Evolutionary conservation across 2,797 vertebrate species (phyloP).

Genomic region (Macropodus opercularis): DNA sequence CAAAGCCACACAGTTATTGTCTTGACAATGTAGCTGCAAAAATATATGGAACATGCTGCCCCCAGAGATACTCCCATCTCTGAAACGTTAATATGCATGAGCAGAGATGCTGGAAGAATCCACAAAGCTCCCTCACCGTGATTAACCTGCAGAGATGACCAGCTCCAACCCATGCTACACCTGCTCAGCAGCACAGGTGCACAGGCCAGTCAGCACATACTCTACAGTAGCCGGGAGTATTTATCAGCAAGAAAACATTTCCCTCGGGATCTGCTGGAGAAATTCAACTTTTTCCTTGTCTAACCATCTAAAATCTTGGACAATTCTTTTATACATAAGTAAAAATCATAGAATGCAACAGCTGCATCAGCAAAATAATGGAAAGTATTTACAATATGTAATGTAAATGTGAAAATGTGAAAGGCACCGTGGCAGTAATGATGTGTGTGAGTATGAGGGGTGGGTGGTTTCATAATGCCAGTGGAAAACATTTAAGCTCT

Average conservation of each 20-base stretch:
- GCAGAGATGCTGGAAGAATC: too few species aligned
- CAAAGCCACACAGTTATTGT: not conserved
- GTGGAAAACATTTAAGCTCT: conserved; percentile 66
- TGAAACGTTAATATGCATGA: not conserved
- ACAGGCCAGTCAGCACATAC: not conserved
- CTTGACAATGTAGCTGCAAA: not conserved
- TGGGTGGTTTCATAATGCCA: conserved; percentile 60
- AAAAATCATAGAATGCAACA: not conserved
- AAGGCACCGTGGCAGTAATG: conserved; percentile 1
- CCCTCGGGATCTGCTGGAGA: not conserved
- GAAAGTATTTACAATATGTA: not conserved
- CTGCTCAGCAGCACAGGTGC: not conserved
- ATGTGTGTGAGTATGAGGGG: conserved; percentile 13
- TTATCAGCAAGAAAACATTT: not conserved
- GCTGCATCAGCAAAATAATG: not conserved
- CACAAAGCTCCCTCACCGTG: not conserved
- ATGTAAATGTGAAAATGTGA: conserved; percentile 2
- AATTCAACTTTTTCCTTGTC: too few species aligned
- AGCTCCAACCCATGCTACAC: too few species aligned
- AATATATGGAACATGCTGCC: not conserved
- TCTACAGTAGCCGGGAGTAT: not conserved
- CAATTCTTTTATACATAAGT: too few species aligned
- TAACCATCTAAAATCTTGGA: too few species aligned
- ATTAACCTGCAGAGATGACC: not conserved
- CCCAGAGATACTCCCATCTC: not conserved